phyloP scores from a whole-genome alignment of 2,888 invertebrate genomes.

The Dione juno region DNA sequence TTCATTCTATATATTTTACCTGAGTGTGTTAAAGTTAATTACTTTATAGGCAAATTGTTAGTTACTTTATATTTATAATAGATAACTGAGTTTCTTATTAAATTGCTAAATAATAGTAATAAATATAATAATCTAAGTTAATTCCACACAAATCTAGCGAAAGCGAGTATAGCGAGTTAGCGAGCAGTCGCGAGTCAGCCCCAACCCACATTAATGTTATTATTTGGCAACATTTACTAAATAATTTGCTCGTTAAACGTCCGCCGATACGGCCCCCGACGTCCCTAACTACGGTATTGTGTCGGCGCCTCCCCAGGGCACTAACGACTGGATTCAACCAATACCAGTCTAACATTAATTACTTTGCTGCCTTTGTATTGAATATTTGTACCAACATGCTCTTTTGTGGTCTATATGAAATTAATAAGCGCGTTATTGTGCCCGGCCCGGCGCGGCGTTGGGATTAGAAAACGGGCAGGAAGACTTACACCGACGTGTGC shows the following conservation, averaged over 20 bases:
- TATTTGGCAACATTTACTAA: slow-evolving; percentile 83
- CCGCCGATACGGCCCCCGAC: slow-evolving; percentile 66
- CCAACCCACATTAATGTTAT: slow-evolving; percentile 77
- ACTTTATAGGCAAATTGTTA: no score
- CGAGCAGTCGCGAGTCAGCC: slow-evolving; percentile 48
- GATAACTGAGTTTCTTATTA: no score
- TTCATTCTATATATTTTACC: no score
- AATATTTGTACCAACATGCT: slow-evolving; percentile 78
- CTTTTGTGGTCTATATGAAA: slow-evolving; percentile 73
- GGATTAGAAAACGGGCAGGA: slow-evolving; percentile 68
- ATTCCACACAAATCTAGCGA: slow-evolving; percentile 45
- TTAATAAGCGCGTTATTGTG: slow-evolving; percentile 59
- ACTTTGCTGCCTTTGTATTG: slow-evolving; percentile 68
- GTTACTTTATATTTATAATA: no score
- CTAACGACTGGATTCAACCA: slow-evolving; percentile 74
- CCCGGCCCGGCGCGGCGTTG: slow-evolving; percentile 43
- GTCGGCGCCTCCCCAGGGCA: slow-evolving; percentile 64
- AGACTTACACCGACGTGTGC: slow-evolving; percentile 58
- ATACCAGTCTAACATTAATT: slow-evolving; percentile 76
- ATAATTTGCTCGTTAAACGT: slow-evolving; percentile 83
- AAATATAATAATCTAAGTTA: not conserved
- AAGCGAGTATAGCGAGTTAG: slow-evolving; percentile 34
- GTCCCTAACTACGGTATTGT: slow-evolving; percentile 80
- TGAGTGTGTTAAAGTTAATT: no score
- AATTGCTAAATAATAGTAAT: no score